These are phyloP conservation scores for Siphamia tubifer DNA, from an alignment of 2,113 vertebrate species.

Conservation along the genomic window DNA sequence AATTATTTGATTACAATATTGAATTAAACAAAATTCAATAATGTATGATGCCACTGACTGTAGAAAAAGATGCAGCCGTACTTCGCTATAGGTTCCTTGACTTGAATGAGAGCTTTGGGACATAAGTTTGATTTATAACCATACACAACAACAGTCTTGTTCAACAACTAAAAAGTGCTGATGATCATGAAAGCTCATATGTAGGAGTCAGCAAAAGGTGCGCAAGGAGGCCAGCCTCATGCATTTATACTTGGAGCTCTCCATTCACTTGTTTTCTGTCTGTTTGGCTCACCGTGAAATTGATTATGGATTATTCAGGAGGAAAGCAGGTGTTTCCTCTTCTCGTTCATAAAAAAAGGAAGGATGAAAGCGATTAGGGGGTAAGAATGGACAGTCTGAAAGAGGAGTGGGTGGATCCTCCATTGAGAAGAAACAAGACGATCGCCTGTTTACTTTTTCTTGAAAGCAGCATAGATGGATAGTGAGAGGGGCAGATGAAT, in stretches of 20 bases:
- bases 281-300: constrained; percentile 64
- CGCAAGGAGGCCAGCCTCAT: not conserved
- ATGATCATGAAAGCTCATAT: constrained; percentile 34
- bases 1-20: no score
- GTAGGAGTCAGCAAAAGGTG: constrained; percentile 12
- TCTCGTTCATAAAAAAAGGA: constrained; percentile 75
- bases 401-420: constrained; percentile 47
- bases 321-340: constrained; percentile 62
- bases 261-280: constrained; percentile 71
- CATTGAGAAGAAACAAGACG: constrained; percentile 78
- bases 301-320: constrained; percentile 81
- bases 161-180: constrained; percentile 54
- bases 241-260: constrained; percentile 47
- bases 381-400: constrained; percentile 55
- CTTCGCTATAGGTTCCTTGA: not conserved
- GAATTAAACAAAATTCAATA: no score
- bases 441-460: constrained; percentile 62
- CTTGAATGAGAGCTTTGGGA: constrained; percentile 36
- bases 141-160: not conserved
- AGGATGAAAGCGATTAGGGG: constrained; percentile 58
- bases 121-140: constrained; percentile 5
- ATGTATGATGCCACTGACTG: no score
- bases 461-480: constrained; percentile 62
- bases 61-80: no score
- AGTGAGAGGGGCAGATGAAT: constrained; percentile 68